phyloP scores from a whole-genome alignment of 2,888 invertebrate species.

The Crematogaster levior region DNA sequence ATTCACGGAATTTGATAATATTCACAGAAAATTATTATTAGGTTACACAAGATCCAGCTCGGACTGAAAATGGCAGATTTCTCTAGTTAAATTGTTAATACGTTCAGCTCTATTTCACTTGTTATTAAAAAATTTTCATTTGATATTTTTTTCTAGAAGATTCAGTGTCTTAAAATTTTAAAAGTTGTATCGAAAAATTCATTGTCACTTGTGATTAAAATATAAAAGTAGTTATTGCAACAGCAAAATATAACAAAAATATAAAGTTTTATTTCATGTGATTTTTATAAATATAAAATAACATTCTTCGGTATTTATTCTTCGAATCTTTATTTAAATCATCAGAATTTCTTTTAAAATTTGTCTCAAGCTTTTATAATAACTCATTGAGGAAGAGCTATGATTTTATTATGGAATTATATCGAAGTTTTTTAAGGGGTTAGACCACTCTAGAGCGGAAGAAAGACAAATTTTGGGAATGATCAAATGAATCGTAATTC shows the following conservation, averaged over 20 bases:
- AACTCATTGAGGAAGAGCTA: background rate
- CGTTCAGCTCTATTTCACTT: no score
- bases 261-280: background rate
- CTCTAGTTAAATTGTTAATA: no score
- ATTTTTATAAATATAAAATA: background rate
- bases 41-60: no score
- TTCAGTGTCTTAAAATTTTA: background rate
- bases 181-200: background rate
- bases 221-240: background rate
- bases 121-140: background rate
- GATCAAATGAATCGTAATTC: no score
- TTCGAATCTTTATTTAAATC: background rate
- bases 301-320: background rate
- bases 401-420: background rate
- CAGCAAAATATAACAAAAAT: slow-evolving; percentile 15
- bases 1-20: no score
- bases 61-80: no score
- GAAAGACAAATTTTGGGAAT: no score
- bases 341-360: background rate
- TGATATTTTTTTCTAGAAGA: background rate
- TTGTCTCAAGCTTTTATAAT: background rate
- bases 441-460: no score
- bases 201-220: background rate
- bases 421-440: slow-evolving; percentile 5
- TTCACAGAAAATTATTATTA: no score